A percentile compares a stretch with the other conserved stretches of the same genome.
Evolutionary conservation across 2,888 invertebrate species (phyloP).

Genomic region (Campoplex capitator): DNA sequence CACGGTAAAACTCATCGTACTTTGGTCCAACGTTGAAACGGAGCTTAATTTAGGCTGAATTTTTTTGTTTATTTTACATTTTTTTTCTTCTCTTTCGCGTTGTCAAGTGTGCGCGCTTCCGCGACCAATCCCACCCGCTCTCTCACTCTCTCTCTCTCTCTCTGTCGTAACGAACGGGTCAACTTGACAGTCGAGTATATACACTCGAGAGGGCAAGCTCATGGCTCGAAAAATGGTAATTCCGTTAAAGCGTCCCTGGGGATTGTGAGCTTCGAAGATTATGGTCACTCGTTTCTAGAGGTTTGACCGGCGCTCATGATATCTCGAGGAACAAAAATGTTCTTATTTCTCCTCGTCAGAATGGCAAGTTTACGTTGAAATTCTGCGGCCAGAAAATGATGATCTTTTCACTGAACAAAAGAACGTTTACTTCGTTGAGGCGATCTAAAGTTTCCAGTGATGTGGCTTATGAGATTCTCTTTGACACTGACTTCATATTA

Average conservation of each 20-base stretch:
- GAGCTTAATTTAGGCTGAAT: constrained; percentile 61
- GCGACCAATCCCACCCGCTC: constrained; percentile 59
- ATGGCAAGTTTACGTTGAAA: neutral
- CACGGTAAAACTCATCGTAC: constrained; percentile 22
- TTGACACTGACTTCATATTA: neutral
- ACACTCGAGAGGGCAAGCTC: neutral
- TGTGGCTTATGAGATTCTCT: constrained; percentile 9
- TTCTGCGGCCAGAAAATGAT: neutral
- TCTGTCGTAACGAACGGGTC: constrained; percentile 41
- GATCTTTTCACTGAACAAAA: neutral
- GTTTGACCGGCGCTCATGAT: neutral
- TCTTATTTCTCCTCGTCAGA: neutral
- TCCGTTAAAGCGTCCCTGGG: constrained; percentile 19
- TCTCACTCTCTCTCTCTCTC: constrained; percentile 37
- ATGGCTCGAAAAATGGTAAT: constrained; percentile 22
- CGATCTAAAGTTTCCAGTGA: constrained; percentile 3
- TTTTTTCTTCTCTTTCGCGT: neutral
- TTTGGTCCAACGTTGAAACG: constrained; percentile 9
- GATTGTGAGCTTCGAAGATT: neutral
- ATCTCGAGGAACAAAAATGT: neutral
- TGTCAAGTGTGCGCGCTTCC: constrained; percentile 42
- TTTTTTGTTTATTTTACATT: neutral
- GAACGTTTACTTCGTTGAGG: neutral
- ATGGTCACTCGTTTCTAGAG: neutral
- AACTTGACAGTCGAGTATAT: constrained; percentile 35